Percentiles rank a stretch among this genome's conserved stretches.
Evolutionary conservation across 2,888 invertebrate species (phyloP).

Genomic region (Blera fallax): DNA sequence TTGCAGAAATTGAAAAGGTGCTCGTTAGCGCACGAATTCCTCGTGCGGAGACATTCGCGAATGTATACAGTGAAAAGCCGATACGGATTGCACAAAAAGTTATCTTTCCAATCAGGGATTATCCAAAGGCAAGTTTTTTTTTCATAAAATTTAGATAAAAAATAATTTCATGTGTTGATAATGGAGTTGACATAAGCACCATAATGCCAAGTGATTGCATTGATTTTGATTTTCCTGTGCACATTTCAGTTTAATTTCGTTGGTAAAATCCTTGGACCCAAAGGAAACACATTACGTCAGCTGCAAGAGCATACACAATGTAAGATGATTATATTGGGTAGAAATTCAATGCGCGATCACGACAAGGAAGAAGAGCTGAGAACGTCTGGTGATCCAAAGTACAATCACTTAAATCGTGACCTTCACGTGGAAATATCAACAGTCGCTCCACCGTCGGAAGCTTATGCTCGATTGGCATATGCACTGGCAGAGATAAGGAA

Average conservation of each 20-base stretch:
- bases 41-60: slow-evolving; percentile 80
- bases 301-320: slow-evolving; percentile 97
- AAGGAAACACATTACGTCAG: slow-evolving; percentile 94
- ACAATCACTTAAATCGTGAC: slow-evolving; percentile 94
- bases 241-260: slow-evolving; percentile 94
- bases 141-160: too few relatives aligned
- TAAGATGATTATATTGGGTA: slow-evolving; percentile 96
- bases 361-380: slow-evolving; percentile 96
- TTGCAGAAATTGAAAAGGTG: slow-evolving; percentile 85
- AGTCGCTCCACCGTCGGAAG: slow-evolving; percentile 94
- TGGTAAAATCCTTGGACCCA: slow-evolving; percentile 95
- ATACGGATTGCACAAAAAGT: slow-evolving; percentile 81
- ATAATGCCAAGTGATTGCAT: too few relatives aligned
- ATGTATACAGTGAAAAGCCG: slow-evolving; percentile 80
- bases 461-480: slow-evolving; percentile 92
- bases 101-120: slow-evolving; percentile 80
- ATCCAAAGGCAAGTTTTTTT: slow-evolving; percentile 75
- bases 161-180: too few relatives aligned
- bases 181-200: too few relatives aligned
- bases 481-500: slow-evolving; percentile 90
- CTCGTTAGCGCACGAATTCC: slow-evolving; percentile 89
- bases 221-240: background rate
- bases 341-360: slow-evolving; percentile 96
- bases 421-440: slow-evolving; percentile 96
- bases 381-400: slow-evolving; percentile 94